Evolutionary conservation across 2,797 vertebrate genomes (phyloP).

Genomic region (Enteromius paludinosus): DNA sequence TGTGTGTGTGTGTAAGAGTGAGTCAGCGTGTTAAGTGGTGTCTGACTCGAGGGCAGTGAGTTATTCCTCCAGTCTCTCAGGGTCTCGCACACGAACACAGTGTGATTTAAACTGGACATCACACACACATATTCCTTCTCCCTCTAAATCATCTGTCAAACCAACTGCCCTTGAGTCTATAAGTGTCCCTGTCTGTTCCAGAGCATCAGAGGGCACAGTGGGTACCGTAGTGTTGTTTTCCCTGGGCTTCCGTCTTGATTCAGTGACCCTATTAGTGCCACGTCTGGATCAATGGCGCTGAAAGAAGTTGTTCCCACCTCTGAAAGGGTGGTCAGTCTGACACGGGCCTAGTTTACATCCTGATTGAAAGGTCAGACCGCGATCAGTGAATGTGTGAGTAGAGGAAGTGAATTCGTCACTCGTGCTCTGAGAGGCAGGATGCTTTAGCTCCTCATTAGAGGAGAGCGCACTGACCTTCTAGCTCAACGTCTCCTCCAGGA

Average conservation of each 20-base stretch:
- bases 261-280: slow-evolving; percentile 29
- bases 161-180: slow-evolving; percentile 50
- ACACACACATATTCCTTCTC: slow-evolving; percentile 4
- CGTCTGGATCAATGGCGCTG: slow-evolving; percentile 4
- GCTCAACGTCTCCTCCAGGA: slow-evolving; percentile 17
- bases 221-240: slow-evolving; percentile 46
- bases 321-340: slow-evolving; percentile 20
- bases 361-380: slow-evolving; percentile 46
- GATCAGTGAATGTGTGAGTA: slow-evolving; percentile 20
- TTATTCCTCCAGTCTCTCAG: slow-evolving; percentile 46
- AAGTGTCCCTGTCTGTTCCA: slow-evolving; percentile 11
- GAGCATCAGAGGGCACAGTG: slow-evolving; percentile 14
- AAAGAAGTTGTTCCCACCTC: slow-evolving; percentile 20
- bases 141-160: slow-evolving; percentile 49
- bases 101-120: slow-evolving; percentile 46
- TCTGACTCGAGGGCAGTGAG: slow-evolving; percentile 47
- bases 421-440: slow-evolving; percentile 26
- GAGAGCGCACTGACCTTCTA: slow-evolving; percentile 52
- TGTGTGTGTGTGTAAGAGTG: slow-evolving; percentile 8
- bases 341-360: slow-evolving; percentile 45
- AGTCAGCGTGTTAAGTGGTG: slow-evolving; percentile 49
- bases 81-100: slow-evolving; percentile 23
- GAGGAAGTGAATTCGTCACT: slow-evolving; percentile 30
- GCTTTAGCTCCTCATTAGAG: slow-evolving; percentile 46
- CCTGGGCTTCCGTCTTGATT: slow-evolving; percentile 24